phyloP scores from a whole-genome alignment of 2,113 vertebrate species.

The Peromyscus californicus region DNA sequence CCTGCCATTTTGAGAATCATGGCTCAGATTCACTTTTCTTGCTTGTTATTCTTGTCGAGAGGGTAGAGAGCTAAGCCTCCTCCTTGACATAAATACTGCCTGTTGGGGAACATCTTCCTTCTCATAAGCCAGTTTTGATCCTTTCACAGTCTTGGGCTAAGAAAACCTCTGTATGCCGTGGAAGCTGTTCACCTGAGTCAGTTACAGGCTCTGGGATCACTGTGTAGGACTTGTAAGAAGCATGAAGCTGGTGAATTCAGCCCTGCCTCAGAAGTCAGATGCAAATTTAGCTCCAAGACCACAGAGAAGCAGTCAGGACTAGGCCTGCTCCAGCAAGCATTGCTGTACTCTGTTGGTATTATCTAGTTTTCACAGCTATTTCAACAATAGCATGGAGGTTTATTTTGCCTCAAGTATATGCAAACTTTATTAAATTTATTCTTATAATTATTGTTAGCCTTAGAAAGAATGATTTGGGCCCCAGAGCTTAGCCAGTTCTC shows the following conservation, averaged over 20 bases:
- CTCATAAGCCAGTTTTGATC: constrained; percentile 71
- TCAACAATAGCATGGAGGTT: not conserved
- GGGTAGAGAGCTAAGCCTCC: not conserved
- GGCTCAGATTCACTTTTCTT: constrained; percentile 63
- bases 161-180: constrained; percentile 60
- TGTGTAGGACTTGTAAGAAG: not conserved
- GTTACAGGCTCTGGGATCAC: constrained; percentile 52
- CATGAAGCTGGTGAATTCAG: constrained; percentile 38
- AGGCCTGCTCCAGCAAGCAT: not conserved
- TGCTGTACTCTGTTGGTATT: not conserved
- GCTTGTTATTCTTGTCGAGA: constrained; percentile 62
- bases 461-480: constrained; percentile 39
- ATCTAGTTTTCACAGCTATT: not conserved
- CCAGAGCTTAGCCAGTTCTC: not conserved
- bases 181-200: constrained; percentile 64
- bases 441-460: constrained; percentile 50
- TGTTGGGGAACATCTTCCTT: constrained; percentile 27
- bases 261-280: not conserved
- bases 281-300: not conserved
- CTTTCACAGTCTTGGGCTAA: constrained; percentile 57
- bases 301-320: not conserved
- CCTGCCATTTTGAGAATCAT: constrained; percentile 74
- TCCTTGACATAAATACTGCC: constrained; percentile 65
- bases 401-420: constrained; percentile 56
- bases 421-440: constrained; percentile 74